Base-by-base conservation (phyloP, 2,888 invertebrate species). In the Protodeltote pygarga region DNA sequence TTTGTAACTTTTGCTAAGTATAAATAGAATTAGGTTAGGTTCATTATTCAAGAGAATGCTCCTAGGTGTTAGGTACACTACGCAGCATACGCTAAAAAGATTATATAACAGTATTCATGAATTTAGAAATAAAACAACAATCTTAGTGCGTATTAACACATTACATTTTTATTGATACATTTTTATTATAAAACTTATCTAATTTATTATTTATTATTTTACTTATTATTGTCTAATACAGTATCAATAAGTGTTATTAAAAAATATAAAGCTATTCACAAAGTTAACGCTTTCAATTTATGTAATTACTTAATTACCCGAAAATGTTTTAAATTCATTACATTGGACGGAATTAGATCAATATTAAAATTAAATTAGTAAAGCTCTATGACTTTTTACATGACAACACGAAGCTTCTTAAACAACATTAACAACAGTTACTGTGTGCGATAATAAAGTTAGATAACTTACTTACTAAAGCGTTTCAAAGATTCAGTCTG, bases 321-420 rank as follows among this genome's bases (percentile, higher is more conserved):
- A 73, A 60, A 68, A 59, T 59, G 51, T 59, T 73, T 67, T 68
- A 67, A 69, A 72, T 65, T 77, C 57, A 70, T 75, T 77, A 57
- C 34, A 42, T 6, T 78, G 85, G 84, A 85, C 83, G 83, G 85
- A 84, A 75, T 82, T 71, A 73, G 64, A 75, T 67, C 71, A 75
- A 73, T 72, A 72, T 76, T 77, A 75, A 66, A 73, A 75, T 88
- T 81, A 81, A 82, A 87, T 92, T 90, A 90, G 89, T 90, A 90
- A 88, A 90, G 87, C 90, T 89, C 73, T 82, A 84, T 85, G 87
- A 89, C 87, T 89, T 89, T 89, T 85, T 90, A 89, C 88, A 89
- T 77, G 73, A 81, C 68, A 79, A 74, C 63, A 77, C 65, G 65
- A 83, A 83, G 79, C 77, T 73, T 73, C 82, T 76, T 61, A 70